Evolutionary conservation across 2,797 vertebrate species (phyloP), one percentile per base, ranked within the genome.

Genomic region (Mormyrops attenuatus): DNA sequence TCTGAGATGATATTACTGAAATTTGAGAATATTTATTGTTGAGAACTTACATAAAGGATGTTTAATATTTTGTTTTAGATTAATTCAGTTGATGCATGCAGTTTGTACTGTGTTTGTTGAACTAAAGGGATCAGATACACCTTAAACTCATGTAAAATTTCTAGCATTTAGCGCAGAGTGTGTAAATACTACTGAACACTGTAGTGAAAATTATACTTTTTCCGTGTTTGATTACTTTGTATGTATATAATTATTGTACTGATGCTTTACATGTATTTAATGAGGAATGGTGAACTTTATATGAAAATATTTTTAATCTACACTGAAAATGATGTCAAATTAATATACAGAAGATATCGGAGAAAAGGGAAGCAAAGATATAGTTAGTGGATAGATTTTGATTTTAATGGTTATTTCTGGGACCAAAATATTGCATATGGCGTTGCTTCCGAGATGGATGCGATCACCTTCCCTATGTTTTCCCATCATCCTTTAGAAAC

Each of bases 251-350:
- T 89, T 85, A 60, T 84, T 69, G 88, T 63, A 44, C 38, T 55
- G 53, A 84, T 63, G 50, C 26, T 84, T 63, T 63, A 84, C 50
- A 89, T 60, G n/a, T 60, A 49, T 84, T 89, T 41, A 47, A 63
- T 15, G 50, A 85, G 30, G 66, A 89, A 57, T 57, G 85, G 52
- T 57, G 52, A 26, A 87, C 85, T 87, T 87, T 87, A 87, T 57
- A 87, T 87, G 30, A 26, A 60, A 66, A 60, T 63, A 66, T 47
- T 88, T 63, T 88, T 38, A 60, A 60, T 53, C 38, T 47, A 63
- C 53, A 66, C 30, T 88, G 55, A 63, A 88, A 88, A 88, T 88
- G 87, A 88, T 60, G 87, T 88, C 87, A 88, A 41, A 41, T 63
- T 63, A 38, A 66, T 49, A 17, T 34, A 41, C 52, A 44, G 15